Percentiles rank a stretch among this genome's conserved stretches.
phyloP scores from a whole-genome alignment of 2,888 invertebrate genomes.

The Ophion costatus region DNA sequence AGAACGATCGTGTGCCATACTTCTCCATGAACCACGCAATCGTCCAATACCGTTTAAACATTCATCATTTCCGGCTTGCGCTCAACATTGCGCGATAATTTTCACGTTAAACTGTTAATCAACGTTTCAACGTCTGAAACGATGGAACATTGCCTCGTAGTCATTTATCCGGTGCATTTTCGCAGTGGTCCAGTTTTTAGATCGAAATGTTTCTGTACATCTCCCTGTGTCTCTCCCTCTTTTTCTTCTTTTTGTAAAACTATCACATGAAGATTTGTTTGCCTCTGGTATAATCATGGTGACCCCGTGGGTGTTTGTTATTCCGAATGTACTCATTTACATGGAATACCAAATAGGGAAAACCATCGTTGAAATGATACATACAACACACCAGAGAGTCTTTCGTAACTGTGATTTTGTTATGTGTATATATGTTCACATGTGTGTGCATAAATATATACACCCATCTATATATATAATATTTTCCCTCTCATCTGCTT shows the following conservation, averaged over 20 bases:
- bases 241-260: slow-evolving; percentile 21
- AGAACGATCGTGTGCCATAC: too few relatives aligned
- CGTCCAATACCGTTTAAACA: too few relatives aligned
- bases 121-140: too few relatives aligned
- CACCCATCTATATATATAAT: slow-evolving; percentile 7
- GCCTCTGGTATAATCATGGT: slow-evolving; percentile 68
- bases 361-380: slow-evolving; percentile 74
- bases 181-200: slow-evolving; percentile 45
- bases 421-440: neutral
- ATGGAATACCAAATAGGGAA: slow-evolving; percentile 82
- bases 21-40: too few relatives aligned
- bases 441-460: neutral
- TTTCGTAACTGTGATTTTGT: too few relatives aligned
- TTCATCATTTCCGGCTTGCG: too few relatives aligned
- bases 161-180: too few relatives aligned
- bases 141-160: too few relatives aligned
- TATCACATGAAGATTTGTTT: slow-evolving; percentile 69
- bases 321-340: slow-evolving; percentile 80
- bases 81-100: too few relatives aligned
- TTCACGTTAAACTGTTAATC: too few relatives aligned
- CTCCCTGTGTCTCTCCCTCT: slow-evolving; percentile 35
- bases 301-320: slow-evolving; percentile 69
- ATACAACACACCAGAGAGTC: slow-evolving; percentile 18
- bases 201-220: slow-evolving; percentile 4
- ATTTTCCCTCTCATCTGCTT: slow-evolving; percentile 68